Base-by-base conservation (phyloP, 2,797 vertebrate species). In the Xenentodon cancila region DNA sequence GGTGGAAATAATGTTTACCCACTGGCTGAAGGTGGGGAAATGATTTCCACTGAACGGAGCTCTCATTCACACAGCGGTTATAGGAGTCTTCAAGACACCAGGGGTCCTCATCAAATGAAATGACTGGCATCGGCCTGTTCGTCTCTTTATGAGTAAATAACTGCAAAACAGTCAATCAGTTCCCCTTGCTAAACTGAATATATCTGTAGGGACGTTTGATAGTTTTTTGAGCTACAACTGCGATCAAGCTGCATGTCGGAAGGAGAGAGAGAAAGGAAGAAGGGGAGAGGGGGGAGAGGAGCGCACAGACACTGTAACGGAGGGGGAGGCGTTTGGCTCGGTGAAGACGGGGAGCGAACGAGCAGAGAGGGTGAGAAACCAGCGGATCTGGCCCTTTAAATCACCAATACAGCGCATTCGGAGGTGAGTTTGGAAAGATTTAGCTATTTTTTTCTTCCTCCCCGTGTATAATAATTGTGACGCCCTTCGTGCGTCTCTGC, bases 331-430 rank as follows among this genome's bases (percentile, higher is more conserved):
- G 90, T 92, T 91, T 90, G 90, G 84, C 85, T 91, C 82, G 85
- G 80, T 32, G 75, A 77, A 86, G 82, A 86, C 79, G 81, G 83
- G 84, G 87, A 89, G 89, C 73, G 84, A 84, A 64, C 75, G 86
- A 88, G 81, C 72, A 54, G 84, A 81, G 85, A 70, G 85, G 75
- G 73, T 53, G 79, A 84, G 86, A 68, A 88, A 88, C 50, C 82
- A 83, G 79, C 88, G 82, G 85, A 90, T 85, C 90, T 92, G 92
- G 84, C 92, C 92, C 92, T 92, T 93, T 93, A 93, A 93, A 91
- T 91, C 84, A 80, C 82, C 82, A 83, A 89, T 81, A 72, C 87
- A 73, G 84, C 88, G 85, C 86, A 75, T 88, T 89, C 87, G 57
- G 87, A 93, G 92, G 92, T 93, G 89, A 93, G 92, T 92, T 86